Evolutionary conservation across 2,797 vertebrate species (phyloP), one percentile per base, ranked within the genome.

Genomic region (Coregonus sp.): DNA sequence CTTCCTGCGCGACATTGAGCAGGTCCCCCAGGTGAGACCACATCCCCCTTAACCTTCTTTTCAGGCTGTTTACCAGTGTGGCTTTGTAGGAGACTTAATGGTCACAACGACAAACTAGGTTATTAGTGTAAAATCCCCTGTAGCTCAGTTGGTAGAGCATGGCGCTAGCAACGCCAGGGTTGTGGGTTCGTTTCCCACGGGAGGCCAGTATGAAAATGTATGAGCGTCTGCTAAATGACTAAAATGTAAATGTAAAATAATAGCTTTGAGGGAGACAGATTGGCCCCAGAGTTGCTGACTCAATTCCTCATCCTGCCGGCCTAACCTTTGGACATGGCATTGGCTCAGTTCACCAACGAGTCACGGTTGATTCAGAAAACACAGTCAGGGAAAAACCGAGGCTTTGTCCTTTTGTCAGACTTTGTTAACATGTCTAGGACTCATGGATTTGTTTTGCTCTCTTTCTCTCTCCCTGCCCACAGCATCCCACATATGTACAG

Each of bases 1-100:
- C 93, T 99, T 99, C 87, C 94, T 99, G 82, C 95, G 98, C 86
- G 98, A 99, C 90, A 98, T 99, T 77, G 98, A 99, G 85, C 98
- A 99, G 93, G 96, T 99, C 90, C 95, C 95, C 78, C 97, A 99
- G 97, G 98, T 99, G 86, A 95, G 85, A 75, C 4, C 35, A 7
- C 20, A 6, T 6, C 2, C 35, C 70, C 18, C 40, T 35, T 20
- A 7, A 2, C 51, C 29, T 47, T 78, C n/a, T 29, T 33, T 4
- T 61, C n/a, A 0, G 56, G 56, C 56, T 61, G 2, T 61, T 61
- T 61, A n/a, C 6, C 56, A 61, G 56, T 61, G 56, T n/a, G n/a
- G 56, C 18, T 61, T 61, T 61, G 18, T 61, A 20, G 18, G 5
- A n/a, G n/a, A 66, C 9, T 65, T 31, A 11, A 66, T 14, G 29